Base-by-base conservation (phyloP, 2,113 vertebrate species). In the Pimephales promelas region DNA sequence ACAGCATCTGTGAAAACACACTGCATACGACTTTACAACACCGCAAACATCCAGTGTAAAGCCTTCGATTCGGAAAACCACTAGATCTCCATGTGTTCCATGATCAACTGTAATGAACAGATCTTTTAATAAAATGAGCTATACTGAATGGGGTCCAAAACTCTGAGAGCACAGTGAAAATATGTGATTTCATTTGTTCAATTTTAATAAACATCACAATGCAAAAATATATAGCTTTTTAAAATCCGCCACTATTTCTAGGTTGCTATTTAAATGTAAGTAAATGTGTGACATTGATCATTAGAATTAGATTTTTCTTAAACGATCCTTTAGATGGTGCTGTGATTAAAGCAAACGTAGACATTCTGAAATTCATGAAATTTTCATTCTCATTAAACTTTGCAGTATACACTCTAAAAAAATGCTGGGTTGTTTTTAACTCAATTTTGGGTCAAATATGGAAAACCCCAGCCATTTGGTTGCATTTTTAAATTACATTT, bases 1-100 rank as follows among this genome's bases (percentile, higher is more conserved):
- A 79, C 36, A 62, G 76, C 78, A 34, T 66, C 78, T 79, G 78
- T 64, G 26, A 79, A 66, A 79, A 64, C 54, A 5, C 40, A 18
- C 75, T 24, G 57, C 59, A 40, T 40, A 77, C 54, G 4, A 5
- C 22, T 77, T 77, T 77, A 77, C 52, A 77, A 14, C 8, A 47
- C 28, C 18, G 47, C 77, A 79, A 49, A 79, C 43, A 79, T 64
- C 74, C 34, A 79, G 36, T 45, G 36, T 7, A 79, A 79, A 64
- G 34, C 26, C 43, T 49, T 47, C 13, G 14, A 79, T n/a, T 34
- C 61, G 11, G 24, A 79, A 24, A 26, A 79, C 24, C 57, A 28
- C 56, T 40, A 8, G 49, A 4, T 66, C 66, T 79, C 28, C 71
- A 28, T 49, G 14, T 54, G 24, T 83, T 76, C 8, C 22, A 20